Percentiles rank a stretch among this genome's conserved stretches.
These are phyloP conservation scores for Allolobophora icterica DNA, from an alignment of 2,888 invertebrate species.

Conservation along the genomic window DNA sequence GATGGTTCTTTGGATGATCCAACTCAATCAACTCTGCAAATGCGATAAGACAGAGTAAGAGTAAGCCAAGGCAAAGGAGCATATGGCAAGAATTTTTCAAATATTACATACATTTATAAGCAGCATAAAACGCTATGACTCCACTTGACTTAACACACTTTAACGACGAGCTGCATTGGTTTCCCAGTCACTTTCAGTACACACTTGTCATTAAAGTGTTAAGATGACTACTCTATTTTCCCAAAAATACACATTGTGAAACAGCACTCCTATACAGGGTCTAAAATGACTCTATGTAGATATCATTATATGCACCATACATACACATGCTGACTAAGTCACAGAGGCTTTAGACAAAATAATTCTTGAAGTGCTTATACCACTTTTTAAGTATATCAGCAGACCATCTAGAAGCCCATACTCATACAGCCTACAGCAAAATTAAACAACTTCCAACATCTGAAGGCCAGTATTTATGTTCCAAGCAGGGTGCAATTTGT, in stretches of 20 bases:
- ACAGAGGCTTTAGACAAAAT: neutral
- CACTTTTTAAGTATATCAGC: neutral
- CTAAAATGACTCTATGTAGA: neutral
- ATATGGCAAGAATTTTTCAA: neutral
- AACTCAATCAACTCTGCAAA: slow-evolving; percentile 17
- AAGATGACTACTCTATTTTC: neutral
- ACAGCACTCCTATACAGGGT: neutral
- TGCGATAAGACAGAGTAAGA: no score
- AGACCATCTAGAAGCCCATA: neutral
- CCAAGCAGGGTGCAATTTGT: neutral
- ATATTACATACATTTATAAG: neutral
- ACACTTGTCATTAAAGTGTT: no score
- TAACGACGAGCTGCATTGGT: no score
- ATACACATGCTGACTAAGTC: neutral
- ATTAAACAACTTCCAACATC: neutral
- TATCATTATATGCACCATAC: neutral
- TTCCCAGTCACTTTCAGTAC: no score
- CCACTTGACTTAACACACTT: neutral
- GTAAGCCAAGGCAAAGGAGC: neutral
- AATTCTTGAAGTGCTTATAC: neutral
- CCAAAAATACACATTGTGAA: neutral
- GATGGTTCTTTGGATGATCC: neutral
- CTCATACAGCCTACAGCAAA: neutral
- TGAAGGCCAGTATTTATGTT: neutral
- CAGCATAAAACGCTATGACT: neutral